A percentile compares a stretch with the other conserved stretches of the same genome.
Conservation (phyloP, 2,113 vertebrate species). For the Malurus cyaneus region DNA sequence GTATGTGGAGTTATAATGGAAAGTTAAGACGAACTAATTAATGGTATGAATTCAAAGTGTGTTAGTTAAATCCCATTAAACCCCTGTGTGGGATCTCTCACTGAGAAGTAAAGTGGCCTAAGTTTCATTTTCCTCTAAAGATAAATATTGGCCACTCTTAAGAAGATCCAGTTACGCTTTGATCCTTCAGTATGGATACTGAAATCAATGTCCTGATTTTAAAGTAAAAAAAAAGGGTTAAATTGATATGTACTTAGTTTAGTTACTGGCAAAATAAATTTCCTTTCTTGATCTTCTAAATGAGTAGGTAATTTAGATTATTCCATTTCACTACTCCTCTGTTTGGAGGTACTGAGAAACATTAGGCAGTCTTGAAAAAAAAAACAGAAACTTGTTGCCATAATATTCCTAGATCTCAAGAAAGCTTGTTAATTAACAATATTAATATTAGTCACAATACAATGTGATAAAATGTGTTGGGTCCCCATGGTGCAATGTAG, state of each 20-base stretch:
- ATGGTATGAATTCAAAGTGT: neutral
- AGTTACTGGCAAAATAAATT: neutral
- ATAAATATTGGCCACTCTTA: neutral
- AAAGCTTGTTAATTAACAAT: conserved; percentile 72
- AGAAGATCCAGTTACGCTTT: neutral
- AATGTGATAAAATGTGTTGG: conserved; percentile 65
- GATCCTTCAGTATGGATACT: neutral
- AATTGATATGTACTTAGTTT: neutral
- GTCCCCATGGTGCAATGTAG: conserved; percentile 62
- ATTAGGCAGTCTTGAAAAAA: neutral
- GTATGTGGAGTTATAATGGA: neutral
- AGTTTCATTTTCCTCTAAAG: conserved; percentile 4
- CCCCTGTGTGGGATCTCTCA: neutral
- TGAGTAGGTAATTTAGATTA: neutral
- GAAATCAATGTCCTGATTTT: fast-evolving
- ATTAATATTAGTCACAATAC: conserved; percentile 72
- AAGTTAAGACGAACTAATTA: conserved; percentile 42
- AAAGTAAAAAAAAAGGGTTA: neutral
- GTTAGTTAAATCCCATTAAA: conserved; percentile 36
- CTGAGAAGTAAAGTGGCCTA: neutral
- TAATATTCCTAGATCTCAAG: conserved; percentile 58
- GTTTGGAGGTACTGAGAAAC: neutral
- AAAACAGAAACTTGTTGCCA: conserved; percentile 1
- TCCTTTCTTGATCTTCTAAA: neutral
- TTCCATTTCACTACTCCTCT: neutral